These are phyloP conservation scores for Nipponia nippon DNA, from an alignment of 2,113 vertebrate genomes.

Conservation along the genomic window DNA sequence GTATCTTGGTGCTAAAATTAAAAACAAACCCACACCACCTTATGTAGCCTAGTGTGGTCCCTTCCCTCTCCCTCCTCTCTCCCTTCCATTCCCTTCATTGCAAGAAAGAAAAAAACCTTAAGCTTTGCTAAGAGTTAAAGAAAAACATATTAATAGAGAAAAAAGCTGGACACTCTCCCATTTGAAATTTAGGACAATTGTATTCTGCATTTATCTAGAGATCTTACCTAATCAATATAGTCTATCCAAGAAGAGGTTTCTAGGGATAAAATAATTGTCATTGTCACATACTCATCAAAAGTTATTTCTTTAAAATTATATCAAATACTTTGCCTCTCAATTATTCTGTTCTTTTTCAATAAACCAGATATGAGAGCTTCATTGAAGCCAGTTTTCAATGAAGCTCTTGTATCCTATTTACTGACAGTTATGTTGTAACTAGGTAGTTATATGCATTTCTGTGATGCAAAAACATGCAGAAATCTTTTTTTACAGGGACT, in stretches of 20 bases:
- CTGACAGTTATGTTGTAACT: background rate
- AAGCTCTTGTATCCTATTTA: background rate
- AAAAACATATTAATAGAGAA: background rate
- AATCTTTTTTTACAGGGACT: background rate
- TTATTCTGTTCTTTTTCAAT: background rate
- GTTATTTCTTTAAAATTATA: background rate
- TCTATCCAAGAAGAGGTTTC: background rate
- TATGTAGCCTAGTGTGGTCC: background rate
- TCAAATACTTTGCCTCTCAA: background rate
- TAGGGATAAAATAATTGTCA: background rate
- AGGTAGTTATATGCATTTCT: background rate
- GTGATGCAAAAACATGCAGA: background rate
- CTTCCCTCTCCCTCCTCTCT: background rate
- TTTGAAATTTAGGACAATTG: background rate
- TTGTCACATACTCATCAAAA: background rate
- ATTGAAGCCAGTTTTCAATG: background rate
- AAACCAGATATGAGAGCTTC: background rate
- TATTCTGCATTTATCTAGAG: background rate
- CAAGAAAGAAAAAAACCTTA: background rate
- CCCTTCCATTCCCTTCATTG: background rate
- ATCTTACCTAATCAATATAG: background rate
- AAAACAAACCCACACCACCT: background rate
- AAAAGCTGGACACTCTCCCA: background rate
- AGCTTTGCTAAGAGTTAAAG: background rate
- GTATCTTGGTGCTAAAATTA: slow-evolving; percentile 34